These are phyloP conservation scores for Monochamus saltuarius DNA, from an alignment of 1,140 invertebrate species.

Conservation along the genomic window DNA sequence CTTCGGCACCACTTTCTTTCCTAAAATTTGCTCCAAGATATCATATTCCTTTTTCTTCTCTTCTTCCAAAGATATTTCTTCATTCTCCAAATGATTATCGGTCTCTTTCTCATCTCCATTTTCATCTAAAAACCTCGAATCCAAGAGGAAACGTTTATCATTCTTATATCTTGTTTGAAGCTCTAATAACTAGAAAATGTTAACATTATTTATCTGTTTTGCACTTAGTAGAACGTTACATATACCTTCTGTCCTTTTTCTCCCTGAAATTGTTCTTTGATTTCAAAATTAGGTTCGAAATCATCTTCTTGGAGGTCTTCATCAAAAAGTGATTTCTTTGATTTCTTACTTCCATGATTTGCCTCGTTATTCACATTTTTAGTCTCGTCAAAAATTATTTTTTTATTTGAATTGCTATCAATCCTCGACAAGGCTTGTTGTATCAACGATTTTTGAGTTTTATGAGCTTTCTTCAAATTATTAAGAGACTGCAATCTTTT, in stretches of 20 bases:
- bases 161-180: slow-evolving; percentile 60
- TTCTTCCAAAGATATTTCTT: slow-evolving; percentile 12
- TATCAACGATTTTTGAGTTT: slow-evolving; percentile 58
- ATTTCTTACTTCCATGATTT: slow-evolving; percentile 10
- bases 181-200: slow-evolving; percentile 54
- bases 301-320: slow-evolving; percentile 53
- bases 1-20: slow-evolving; percentile 6
- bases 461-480: slow-evolving; percentile 58
- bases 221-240: slow-evolving; percentile 28
- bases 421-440: slow-evolving; percentile 58
- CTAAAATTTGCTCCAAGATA: slow-evolving; percentile 17
- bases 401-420: slow-evolving; percentile 59
- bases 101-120: slow-evolving; percentile 39
- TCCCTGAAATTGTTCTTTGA: slow-evolving; percentile 58
- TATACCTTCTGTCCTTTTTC: slow-evolving; percentile 58
- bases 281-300: slow-evolving; percentile 54
- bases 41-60: slow-evolving; percentile 18
- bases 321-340: slow-evolving; percentile 51
- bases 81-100: slow-evolving; percentile 3
- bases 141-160: slow-evolving; percentile 61
- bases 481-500: slow-evolving; percentile 61
- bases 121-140: slow-evolving; percentile 60
- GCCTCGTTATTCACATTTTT: slow-evolving; percentile 2
- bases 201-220: slow-evolving; percentile 10
- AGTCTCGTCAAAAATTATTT: slow-evolving; percentile 59